Percentiles rank a stretch among this genome's conserved stretches.
Conservation (phyloP, 2,797 vertebrate species). For the Cossypha polioptera region DNA sequence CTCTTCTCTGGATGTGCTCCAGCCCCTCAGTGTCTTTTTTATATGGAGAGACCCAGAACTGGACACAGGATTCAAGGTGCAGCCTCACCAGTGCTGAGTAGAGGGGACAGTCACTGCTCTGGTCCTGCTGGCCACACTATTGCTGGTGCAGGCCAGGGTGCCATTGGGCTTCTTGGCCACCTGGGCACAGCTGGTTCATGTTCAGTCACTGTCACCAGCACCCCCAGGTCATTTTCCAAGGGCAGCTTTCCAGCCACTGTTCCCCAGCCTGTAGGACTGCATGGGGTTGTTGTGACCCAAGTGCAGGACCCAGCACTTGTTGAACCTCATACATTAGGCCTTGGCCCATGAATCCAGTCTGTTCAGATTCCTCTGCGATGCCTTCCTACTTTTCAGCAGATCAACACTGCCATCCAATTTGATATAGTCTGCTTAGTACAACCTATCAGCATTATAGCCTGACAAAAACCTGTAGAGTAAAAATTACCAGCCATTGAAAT, state of each 20-base stretch:
- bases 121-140: neutral
- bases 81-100: neutral
- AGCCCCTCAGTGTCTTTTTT: neutral
- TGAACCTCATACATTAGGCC: neutral
- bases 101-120: neutral
- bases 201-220: neutral
- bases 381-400: neutral
- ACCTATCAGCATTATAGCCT: neutral
- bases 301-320: neutral
- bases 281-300: neutral
- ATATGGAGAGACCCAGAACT: neutral
- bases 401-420: neutral
- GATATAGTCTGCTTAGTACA: no score
- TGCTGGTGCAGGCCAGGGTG: neutral
- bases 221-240: neutral
- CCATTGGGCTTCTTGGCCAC: neutral
- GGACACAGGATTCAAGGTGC: accelerated
- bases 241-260: neutral
- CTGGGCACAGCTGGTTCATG: neutral
- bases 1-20: accelerated
- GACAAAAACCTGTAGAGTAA: neutral
- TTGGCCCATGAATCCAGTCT: neutral
- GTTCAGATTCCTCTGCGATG: neutral
- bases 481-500: neutral
- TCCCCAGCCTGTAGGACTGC: neutral